Evolutionary conservation across 2,888 invertebrate genomes (phyloP).

Genomic region (Conchocele bisecta): DNA sequence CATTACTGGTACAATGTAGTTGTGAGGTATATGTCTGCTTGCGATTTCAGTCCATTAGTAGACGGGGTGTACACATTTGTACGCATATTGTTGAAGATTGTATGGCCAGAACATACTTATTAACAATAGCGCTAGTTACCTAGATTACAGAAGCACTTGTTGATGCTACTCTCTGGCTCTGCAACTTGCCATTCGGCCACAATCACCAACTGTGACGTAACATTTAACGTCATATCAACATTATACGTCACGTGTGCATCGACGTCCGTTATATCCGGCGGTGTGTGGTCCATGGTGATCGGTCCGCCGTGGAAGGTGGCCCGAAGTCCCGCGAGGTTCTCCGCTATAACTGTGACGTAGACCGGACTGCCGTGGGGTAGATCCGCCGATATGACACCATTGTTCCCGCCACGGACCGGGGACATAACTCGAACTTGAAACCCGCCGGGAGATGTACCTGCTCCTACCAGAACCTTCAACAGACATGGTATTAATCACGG

Average conservation of each 20-base stretch:
- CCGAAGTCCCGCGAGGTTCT: slow-evolving; percentile 59
- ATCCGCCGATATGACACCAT: slow-evolving; percentile 26
- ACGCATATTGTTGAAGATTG: too few species aligned
- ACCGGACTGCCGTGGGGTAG: slow-evolving; percentile 51
- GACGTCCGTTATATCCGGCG: slow-evolving; percentile 38
- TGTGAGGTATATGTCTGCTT: too few species aligned
- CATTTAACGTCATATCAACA: background rate
- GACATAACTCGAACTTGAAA: slow-evolving; percentile 52
- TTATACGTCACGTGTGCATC: background rate
- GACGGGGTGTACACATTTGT: too few species aligned
- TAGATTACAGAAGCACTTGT: slow-evolving; percentile 24
- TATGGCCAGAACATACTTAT: too few species aligned
- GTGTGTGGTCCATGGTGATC: slow-evolving; percentile 57
- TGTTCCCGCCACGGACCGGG: slow-evolving; percentile 18
- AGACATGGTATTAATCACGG: too few species aligned
- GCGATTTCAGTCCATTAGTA: too few species aligned
- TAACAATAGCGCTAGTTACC: slow-evolving; percentile 1
- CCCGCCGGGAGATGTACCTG: slow-evolving; percentile 54
- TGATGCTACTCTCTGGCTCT: slow-evolving; percentile 36
- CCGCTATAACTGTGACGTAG: slow-evolving; percentile 50
- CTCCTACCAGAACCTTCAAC: slow-evolving; percentile 37
- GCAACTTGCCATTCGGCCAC: slow-evolving; percentile 17
- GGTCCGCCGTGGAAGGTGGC: slow-evolving; percentile 43
- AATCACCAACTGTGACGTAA: too few species aligned
- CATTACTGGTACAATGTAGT: too few species aligned